Evolutionary conservation across 2,888 invertebrate species (phyloP).

Genomic region (Hydriomena furcata): DNA sequence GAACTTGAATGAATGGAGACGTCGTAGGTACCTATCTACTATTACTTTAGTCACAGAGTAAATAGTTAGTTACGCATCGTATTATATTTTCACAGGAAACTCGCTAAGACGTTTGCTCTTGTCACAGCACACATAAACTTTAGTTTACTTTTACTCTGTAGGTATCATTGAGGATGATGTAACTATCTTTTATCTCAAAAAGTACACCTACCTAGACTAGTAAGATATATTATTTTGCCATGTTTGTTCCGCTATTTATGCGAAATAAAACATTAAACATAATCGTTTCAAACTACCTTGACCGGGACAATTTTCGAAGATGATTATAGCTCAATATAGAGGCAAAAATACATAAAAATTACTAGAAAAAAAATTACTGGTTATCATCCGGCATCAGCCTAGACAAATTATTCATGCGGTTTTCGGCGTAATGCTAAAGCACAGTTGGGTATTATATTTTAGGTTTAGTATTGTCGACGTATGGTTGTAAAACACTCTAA

Average conservation of each 20-base stretch:
- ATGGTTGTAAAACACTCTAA: too few relatives aligned
- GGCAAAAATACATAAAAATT: conserved; percentile 46
- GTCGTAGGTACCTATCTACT: conserved; percentile 14
- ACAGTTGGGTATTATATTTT: too few relatives aligned
- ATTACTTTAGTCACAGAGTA: conserved; percentile 50
- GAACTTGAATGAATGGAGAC: conserved; percentile 23
- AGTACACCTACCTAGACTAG: conserved; percentile 5
- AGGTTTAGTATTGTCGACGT: too few relatives aligned
- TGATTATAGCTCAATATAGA: conserved; percentile 43
- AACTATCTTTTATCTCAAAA: conserved; percentile 47
- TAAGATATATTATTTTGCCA: conserved; percentile 30
- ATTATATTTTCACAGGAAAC: conserved; percentile 48
- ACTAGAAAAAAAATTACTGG: conserved; percentile 56
- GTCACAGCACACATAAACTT: conserved; percentile 51
- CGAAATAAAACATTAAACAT: conserved; percentile 11
- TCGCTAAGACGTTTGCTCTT: conserved; percentile 54
- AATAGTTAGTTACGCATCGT: conserved; percentile 57
- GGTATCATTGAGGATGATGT: conserved; percentile 60
- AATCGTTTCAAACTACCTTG: conserved; percentile 46
- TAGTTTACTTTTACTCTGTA: conserved; percentile 62
- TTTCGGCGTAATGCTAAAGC: too few relatives aligned
- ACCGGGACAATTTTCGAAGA: conserved; percentile 39
- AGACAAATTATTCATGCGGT: conserved; percentile 2
- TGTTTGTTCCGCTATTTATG: conserved; percentile 5
- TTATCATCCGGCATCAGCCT: conserved; percentile 51